Evolutionary conservation across 2,113 vertebrate genomes (phyloP).

Genomic region (Trinectes maculatus): DNA sequence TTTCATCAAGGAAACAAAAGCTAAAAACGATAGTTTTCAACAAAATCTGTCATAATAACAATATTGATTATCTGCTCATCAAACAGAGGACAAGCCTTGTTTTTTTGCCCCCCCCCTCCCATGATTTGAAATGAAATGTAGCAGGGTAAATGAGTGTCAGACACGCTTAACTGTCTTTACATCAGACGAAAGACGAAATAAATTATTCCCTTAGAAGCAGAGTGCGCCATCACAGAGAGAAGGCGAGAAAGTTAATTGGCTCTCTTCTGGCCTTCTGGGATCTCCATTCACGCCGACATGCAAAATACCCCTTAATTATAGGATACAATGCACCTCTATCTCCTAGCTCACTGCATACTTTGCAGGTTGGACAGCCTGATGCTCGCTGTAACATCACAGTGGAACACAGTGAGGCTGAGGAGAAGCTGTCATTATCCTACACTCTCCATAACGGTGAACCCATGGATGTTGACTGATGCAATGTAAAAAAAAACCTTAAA

Average conservation of each 20-base stretch:
- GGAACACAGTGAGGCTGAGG: constrained; percentile 34
- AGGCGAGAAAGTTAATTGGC: constrained; percentile 76
- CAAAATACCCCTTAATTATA: constrained; percentile 78
- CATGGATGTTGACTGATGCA: constrained; percentile 5
- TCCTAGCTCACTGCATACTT: constrained; percentile 72
- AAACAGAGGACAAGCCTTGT: constrained; percentile 14
- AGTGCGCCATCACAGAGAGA: constrained; percentile 40
- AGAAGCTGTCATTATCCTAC: constrained; percentile 64
- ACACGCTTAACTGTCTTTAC: constrained; percentile 59
- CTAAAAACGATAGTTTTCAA: too few relatives aligned
- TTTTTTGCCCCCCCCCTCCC: constrained; percentile 5
- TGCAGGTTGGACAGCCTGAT: constrained; percentile 73
- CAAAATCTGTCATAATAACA: not conserved
- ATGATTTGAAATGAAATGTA: constrained; percentile 34
- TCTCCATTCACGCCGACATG: constrained; percentile 77
- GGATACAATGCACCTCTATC: constrained; percentile 72
- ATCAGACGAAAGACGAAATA: constrained; percentile 52
- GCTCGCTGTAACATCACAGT: constrained; percentile 60
- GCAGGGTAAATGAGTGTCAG: constrained; percentile 52
- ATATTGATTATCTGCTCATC: constrained; percentile 3
- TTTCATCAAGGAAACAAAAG: not conserved
- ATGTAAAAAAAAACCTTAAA: constrained; percentile 14
- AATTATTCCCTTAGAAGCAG: constrained; percentile 64
- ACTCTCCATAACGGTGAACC: constrained; percentile 32
- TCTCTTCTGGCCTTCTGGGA: constrained; percentile 78